Conservation (phyloP, 2,888 invertebrate species). For the Epinotia demarniana region DNA sequence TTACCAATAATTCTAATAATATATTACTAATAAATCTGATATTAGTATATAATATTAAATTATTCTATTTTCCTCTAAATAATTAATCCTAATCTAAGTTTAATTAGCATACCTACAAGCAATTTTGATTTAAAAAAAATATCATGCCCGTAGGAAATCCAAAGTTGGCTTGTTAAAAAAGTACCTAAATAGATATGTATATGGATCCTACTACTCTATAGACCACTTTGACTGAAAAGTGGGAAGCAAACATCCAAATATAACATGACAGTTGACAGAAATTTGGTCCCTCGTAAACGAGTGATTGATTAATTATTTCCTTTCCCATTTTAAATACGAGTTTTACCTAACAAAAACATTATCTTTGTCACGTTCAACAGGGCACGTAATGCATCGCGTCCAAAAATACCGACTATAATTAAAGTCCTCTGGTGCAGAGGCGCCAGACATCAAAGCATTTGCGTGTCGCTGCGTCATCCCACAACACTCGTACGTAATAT, state of each 20-base stretch:
- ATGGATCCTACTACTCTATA: neutral
- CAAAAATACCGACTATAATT: constrained; percentile 40
- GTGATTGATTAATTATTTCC: constrained; percentile 16
- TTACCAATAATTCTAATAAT: no score
- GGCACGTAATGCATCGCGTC: constrained; percentile 17
- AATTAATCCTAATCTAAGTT: no score
- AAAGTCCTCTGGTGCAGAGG: constrained; percentile 23
- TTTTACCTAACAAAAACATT: constrained; percentile 1
- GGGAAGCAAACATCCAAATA: neutral
- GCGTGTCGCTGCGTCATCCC: constrained; percentile 18
- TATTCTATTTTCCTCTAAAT: no score
- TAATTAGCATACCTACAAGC: no score
- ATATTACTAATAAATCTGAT: no score
- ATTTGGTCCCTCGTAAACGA: neutral
- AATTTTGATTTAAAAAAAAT: no score
- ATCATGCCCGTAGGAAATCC: no score
- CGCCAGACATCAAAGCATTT: constrained; percentile 31
- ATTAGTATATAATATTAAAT: no score
- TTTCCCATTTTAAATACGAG: constrained; percentile 4
- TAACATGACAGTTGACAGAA: neutral
- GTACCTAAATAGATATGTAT: neutral
- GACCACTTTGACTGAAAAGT: neutral
- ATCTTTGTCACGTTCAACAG: constrained; percentile 27
- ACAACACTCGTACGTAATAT: constrained; percentile 11
- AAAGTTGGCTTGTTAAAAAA: no score